These are phyloP conservation scores for Drosophila prostipennis DNA, from an alignment of 2,888 invertebrate species.

Conservation along the genomic window DNA sequence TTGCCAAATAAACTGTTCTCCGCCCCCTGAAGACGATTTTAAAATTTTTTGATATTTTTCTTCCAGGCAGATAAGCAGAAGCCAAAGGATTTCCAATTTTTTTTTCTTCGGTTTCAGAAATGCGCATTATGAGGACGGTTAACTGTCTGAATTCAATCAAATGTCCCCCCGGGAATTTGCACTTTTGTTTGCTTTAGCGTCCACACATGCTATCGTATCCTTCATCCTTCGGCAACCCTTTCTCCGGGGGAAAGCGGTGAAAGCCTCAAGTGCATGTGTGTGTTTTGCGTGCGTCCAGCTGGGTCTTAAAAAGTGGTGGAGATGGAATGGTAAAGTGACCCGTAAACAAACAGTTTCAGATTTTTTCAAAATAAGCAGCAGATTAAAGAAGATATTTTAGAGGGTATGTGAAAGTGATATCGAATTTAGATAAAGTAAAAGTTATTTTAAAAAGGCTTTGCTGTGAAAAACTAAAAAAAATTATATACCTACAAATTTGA, in stretches of 20 bases:
- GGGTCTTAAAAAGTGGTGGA: conserved; percentile 26
- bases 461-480: too few species aligned
- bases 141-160: conserved; percentile 79
- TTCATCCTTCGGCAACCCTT: conserved; percentile 66
- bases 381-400: conserved; percentile 22
- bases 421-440: background rate
- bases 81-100: conserved; percentile 34
- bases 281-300: conserved; percentile 58
- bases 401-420: conserved; percentile 17
- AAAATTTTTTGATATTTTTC: conserved; percentile 73
- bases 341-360: conserved; percentile 74
- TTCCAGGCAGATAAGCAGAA: conserved; percentile 66
- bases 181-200: conserved; percentile 68
- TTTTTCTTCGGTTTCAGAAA: conserved; percentile 50
- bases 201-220: conserved; percentile 66
- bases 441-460: too few species aligned
- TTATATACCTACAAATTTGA: too few species aligned
- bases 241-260: conserved; percentile 52
- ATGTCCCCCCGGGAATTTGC: conserved; percentile 74
- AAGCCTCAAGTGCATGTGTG: conserved; percentile 58
- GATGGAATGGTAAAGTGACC: conserved; percentile 67
- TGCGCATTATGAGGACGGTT: conserved; percentile 68
- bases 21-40: conserved; percentile 57
- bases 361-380: conserved; percentile 44
- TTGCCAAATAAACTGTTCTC: conserved; percentile 69